Base-by-base conservation (phyloP, 2,797 vertebrate genomes). In the Girardinus metallicus region DNA sequence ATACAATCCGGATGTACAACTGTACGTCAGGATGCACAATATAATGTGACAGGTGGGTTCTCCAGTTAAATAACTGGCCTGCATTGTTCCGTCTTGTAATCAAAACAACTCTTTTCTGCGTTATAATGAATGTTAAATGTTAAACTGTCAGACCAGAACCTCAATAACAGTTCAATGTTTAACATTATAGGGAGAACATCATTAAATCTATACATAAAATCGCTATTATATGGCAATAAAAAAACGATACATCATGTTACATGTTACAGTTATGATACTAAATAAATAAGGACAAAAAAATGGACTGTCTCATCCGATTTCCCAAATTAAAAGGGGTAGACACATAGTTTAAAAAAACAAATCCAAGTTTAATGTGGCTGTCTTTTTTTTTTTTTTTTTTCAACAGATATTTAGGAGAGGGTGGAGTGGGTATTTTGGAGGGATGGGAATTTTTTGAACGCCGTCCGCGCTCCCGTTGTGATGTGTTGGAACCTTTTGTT, bases 401-500 rank as follows among this genome's bases (percentile, higher is more conserved):
- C 0, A 55, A 12, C 79, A 85, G 62, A 79, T 83, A 70, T 80
- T 81, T 68, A 18, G 74, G 73, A 64, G 71, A 76, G 81, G 74
- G 82, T 81, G 85, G 80, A 39, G 80, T 74, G 57, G 8, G 13
- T 29, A 4, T 55, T 75, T 78, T 41, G 39, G 76, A 43, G 82
- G 75, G 79, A 82, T 75, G 47, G 39, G 10, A 9, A 1, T 49
- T 11, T n/a, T n/a, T 60, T 44, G 79, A 74, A 71, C 74, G 60
- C 21, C 41, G 39, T 81, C 74, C 91, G 88, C 91, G 90, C 83
- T 77, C 85, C 83, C 77, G 51, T 1, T 0, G 10, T 88, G 88
- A 88, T 84, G 91, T 80, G 90, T 80, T 88, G 91, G 91, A 91
- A 91, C 86, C 87, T 87, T 87, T 80, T 51, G 83, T 79, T 76